Evolutionary conservation across 2,797 vertebrate species (phyloP).

Genomic region (Iguana delicatissima): DNA sequence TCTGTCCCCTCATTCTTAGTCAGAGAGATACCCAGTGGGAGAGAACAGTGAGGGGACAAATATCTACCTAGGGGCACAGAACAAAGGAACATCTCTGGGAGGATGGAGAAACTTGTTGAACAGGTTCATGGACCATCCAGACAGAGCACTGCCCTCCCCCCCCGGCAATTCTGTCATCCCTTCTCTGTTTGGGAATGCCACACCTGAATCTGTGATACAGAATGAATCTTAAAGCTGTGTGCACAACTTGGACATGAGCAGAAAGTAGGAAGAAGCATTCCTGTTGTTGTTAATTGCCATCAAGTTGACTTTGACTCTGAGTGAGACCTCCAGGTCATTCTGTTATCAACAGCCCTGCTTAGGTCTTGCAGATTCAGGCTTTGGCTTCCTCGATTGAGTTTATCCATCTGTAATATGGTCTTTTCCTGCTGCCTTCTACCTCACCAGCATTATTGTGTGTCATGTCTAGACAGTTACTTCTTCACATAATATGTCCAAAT

Average conservation of each 20-base stretch:
- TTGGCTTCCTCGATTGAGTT: too few relatives aligned
- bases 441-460: too few relatives aligned
- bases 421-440: too few relatives aligned
- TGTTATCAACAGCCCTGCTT: too few relatives aligned
- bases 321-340: too few relatives aligned
- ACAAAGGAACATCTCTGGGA: constrained; percentile 18
- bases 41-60: background rate
- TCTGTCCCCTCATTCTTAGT: constrained; percentile 64
- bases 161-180: background rate
- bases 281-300: too few relatives aligned
- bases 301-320: too few relatives aligned
- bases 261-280: background rate
- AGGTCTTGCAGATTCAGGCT: too few relatives aligned
- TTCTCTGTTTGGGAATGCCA: background rate
- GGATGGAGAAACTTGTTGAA: background rate
- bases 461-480: too few relatives aligned
- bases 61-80: background rate
- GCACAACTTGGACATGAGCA: background rate
- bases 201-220: background rate
- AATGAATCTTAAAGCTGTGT: too few relatives aligned
- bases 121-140: background rate
- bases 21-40: background rate
- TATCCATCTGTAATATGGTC: too few relatives aligned
- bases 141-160: background rate
- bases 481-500: too few relatives aligned